Percentiles rank a stretch among this genome's conserved stretches.
Evolutionary conservation across 2,113 vertebrate genomes (phyloP).

Genomic region (Passer domesticus): DNA sequence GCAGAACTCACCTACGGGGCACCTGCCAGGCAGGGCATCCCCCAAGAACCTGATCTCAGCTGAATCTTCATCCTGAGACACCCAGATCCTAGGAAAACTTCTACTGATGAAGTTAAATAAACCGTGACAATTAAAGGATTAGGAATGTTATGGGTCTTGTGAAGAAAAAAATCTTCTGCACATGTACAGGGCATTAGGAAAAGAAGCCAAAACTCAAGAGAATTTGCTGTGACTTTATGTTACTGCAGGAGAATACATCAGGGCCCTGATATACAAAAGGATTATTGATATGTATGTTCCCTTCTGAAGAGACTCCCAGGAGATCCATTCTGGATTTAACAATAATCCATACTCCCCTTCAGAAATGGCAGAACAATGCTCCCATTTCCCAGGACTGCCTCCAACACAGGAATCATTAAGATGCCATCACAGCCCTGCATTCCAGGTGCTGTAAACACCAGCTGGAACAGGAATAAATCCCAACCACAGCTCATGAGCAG

Average conservation of each 20-base stretch:
- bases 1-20: not conserved
- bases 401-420: conserved; percentile 38
- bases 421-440: not conserved
- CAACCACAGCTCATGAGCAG: conserved; percentile 30
- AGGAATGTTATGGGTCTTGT: not conserved
- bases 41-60: not conserved
- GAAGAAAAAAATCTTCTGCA: not conserved
- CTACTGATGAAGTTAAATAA: not conserved
- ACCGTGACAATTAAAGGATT: not conserved
- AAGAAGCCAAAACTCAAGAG: not conserved
- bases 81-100: not conserved
- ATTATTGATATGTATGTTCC: conserved; percentile 63
- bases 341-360: conserved; percentile 70
- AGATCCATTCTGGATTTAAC: conserved; percentile 69
- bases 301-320: conserved; percentile 55
- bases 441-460: conserved; percentile 12
- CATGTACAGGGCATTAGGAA: not conserved
- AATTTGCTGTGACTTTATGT: conserved; percentile 51
- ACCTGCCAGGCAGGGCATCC: not conserved
- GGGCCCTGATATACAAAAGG: conserved; percentile 12
- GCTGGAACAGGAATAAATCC: conserved; percentile 56
- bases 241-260: conserved; percentile 40
- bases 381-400: conserved; percentile 44
- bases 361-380: conserved; percentile 42
- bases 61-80: not conserved